phyloP scores from a whole-genome alignment of 2,113 vertebrate genomes.

The Cygnus atratus region DNA sequence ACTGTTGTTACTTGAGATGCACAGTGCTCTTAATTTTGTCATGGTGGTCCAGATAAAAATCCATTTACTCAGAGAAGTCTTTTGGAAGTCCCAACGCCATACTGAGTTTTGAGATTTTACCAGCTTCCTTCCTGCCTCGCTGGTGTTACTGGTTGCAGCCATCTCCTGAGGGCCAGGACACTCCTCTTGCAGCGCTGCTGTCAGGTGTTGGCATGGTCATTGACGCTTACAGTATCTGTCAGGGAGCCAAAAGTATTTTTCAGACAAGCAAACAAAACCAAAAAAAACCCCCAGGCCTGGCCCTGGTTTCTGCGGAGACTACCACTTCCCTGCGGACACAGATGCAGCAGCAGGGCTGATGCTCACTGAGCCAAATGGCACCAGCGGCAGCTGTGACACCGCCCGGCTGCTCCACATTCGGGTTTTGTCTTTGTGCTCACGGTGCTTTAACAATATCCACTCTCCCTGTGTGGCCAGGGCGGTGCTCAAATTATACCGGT shows the following conservation, averaged over 20 bases:
- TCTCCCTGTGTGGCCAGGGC: neutral
- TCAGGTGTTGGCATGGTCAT: neutral
- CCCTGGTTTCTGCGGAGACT: neutral
- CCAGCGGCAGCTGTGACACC: no score
- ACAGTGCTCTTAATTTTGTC: neutral
- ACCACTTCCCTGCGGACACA: neutral
- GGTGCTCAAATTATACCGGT: neutral
- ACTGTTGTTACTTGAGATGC: neutral
- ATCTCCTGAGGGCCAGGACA: neutral
- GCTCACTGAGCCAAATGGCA: no score
- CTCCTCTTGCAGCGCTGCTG: neutral
- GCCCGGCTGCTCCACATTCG: fast-evolving
- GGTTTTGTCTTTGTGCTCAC: neutral
- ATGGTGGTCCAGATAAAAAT: fast-evolving
- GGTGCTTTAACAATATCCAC: no score
- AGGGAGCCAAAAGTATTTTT: neutral
- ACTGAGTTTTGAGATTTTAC: neutral
- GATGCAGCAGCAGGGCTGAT: neutral
- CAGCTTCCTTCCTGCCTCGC: neutral
- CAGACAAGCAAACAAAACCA: neutral
- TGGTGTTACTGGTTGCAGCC: neutral
- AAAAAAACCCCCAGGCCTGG: neutral
- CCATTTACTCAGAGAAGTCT: neutral
- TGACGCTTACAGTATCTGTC: fast-evolving
- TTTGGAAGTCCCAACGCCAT: fast-evolving